Evolutionary conservation across 35 echinoderm and acorn worm species (phyloP), one percentile per base, ranked within the genome.

Genomic region (Patiria miniata): DNA sequence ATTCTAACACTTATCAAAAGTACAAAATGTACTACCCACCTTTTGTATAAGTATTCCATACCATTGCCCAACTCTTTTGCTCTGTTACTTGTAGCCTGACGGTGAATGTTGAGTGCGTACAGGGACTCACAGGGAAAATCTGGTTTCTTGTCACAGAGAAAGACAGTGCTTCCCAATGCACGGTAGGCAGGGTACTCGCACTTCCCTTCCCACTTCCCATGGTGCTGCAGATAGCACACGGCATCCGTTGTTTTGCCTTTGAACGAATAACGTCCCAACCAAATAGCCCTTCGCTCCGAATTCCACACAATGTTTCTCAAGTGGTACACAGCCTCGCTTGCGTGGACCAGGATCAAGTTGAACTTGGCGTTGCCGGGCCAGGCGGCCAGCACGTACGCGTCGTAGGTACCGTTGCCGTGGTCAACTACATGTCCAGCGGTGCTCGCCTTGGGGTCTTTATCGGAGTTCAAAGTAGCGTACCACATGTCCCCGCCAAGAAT

Each of bases 371-470:
- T 36, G 7, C 83, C 57, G 19, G 57, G 19, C 57, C 57, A 60
- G 28, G 57, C 57, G 19, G 57, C 57, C 19, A 26, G 19, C 28
- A 60, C 57, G 28, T 60, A 26, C 57, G 28, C 57, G 14, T 60
- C 57, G 57, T 60, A 60, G 19, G 57, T 60, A 14, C 57, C 57
- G 28, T 60, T 60, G 57, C 57, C 19, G 8, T 60, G 16, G 28
- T 60, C 89, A 29, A 60, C 36, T 14, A 86, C 39, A 21, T 83
- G 8, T 9, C 79, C 83, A 44, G 89, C 83, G 3, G 89, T 91
- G 23, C 78, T 55, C 10, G 52, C 52, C 21, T 55, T 9, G 10
- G 52, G 52, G 21, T 55, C n/a, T n/a, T n/a, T 55, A 19, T 9
- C 52, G 21, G 52, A 55, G 52, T 55, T 55, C 0, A 55, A 19